Percentiles rank a stretch among this genome's conserved stretches.
phyloP scores from a whole-genome alignment of 2,113 vertebrate genomes.

The Mola mola region DNA sequence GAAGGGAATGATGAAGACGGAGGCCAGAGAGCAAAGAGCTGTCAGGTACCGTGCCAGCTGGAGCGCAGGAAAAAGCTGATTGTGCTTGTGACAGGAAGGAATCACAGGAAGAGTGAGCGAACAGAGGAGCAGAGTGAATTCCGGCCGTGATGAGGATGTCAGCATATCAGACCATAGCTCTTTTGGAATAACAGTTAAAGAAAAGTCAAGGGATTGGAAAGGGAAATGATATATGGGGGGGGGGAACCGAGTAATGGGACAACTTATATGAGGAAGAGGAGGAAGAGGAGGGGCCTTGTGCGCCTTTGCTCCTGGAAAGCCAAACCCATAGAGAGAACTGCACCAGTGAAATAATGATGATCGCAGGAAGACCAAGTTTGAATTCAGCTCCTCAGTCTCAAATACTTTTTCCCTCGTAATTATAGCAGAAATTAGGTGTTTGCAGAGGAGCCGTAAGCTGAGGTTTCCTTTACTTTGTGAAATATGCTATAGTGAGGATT shows the following conservation, averaged over 20 bases:
- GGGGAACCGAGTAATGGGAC: constrained; percentile 25
- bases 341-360: constrained; percentile 5
- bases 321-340: not conserved
- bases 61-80: constrained; percentile 37
- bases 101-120: constrained; percentile 13
- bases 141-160: constrained; percentile 31
- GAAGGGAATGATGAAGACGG: constrained; percentile 31
- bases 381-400: no score
- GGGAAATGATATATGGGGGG: constrained; percentile 15
- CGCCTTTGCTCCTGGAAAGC: not conserved
- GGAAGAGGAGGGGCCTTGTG: not conserved
- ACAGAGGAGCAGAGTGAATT: constrained; percentile 9
- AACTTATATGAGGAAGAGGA: constrained; percentile 7
- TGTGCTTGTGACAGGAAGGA: constrained; percentile 38
- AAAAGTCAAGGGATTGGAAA: constrained; percentile 21
- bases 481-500: no score
- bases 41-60: constrained; percentile 29
- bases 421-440: not conserved
- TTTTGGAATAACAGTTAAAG: constrained; percentile 42
- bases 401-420: not conserved
- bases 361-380: not conserved
- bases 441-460: not conserved
- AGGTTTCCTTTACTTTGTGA: constrained; percentile 10
- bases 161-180: constrained; percentile 29
- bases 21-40: constrained; percentile 39